Base-by-base conservation (phyloP, 2,888 invertebrate genomes). In the Pyrgus malvae region DNA sequence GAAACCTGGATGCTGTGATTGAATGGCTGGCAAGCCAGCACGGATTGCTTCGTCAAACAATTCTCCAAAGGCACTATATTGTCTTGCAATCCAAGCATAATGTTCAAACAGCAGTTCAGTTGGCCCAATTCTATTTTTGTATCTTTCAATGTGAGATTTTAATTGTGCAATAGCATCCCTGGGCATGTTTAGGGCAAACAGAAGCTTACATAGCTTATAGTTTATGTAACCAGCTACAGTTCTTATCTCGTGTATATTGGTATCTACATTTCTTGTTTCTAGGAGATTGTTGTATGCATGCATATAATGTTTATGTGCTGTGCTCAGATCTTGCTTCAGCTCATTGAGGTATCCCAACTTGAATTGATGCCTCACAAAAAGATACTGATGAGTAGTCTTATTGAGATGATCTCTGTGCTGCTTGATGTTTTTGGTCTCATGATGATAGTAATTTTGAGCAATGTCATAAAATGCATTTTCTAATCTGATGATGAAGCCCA, bases 321-420 rank as follows among this genome's bases (percentile, higher is more conserved):
- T 94, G 72, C 93, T 94, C 64, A 93, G 91, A 76, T 99, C 99
- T 76, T 98, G 97, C 68, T 96, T 95, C 60, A 99, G 84, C 86
- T 99, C 99, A 72, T 96, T 96, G 48, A 98, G 93, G 86, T 98
- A 99, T 0, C 96, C 99, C 79, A 99, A 93, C 89, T 99, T 99
- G 77, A 98, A 99, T 74, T 98, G 97, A 87, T 99, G 99, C 25
- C 99, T 91, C 19, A 99, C 97, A 90, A 96, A 96, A 48, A 99
- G 91, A 68, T 96, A 95, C 78, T 96, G 97, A 83, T 99, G 98
- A 14, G 95, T 95, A 8, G 95, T 95, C 84, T 97, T 97, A 67
- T 97, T 97, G 27, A 98, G 92, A 72, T 97, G 95, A 74, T 98
- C 98, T 65, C 95, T 92, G 78, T 98, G 98, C 38, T 94, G 93